Evolutionary conservation across 2,113 vertebrate genomes (phyloP).

Genomic region (Delphinapterus leucas): DNA sequence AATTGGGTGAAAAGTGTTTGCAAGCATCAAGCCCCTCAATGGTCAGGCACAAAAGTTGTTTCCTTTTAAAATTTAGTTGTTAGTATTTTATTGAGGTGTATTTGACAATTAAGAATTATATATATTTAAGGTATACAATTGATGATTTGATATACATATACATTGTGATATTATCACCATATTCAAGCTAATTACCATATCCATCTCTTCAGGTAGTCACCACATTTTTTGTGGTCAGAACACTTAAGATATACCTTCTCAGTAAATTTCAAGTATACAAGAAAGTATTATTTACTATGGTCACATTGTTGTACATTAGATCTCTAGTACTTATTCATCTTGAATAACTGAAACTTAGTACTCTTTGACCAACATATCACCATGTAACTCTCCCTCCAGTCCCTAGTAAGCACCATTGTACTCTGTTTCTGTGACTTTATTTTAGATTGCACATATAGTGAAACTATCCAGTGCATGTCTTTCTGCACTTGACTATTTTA

Average conservation of each 20-base stretch:
- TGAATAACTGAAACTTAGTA: background rate
- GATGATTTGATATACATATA: background rate
- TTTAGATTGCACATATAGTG: background rate
- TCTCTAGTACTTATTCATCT: background rate
- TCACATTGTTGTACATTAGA: background rate
- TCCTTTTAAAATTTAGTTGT: background rate
- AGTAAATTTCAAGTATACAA: background rate
- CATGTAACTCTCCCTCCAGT: background rate
- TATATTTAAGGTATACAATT: background rate
- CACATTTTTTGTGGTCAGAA: background rate
- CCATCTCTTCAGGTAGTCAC: background rate
- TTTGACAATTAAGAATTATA: background rate
- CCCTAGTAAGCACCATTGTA: background rate
- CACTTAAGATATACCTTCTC: background rate
- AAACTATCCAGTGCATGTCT: background rate
- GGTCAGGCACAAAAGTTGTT: background rate
- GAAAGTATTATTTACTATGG: background rate
- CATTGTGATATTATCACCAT: background rate
- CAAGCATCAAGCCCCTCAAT: background rate
- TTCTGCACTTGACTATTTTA: background rate
- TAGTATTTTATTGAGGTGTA: background rate
- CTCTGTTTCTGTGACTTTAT: background rate
- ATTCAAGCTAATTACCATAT: background rate
- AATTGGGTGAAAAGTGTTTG: background rate
- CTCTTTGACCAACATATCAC: background rate